phyloP scores from a whole-genome alignment of 2,888 invertebrate species.

The Meganola albula region DNA sequence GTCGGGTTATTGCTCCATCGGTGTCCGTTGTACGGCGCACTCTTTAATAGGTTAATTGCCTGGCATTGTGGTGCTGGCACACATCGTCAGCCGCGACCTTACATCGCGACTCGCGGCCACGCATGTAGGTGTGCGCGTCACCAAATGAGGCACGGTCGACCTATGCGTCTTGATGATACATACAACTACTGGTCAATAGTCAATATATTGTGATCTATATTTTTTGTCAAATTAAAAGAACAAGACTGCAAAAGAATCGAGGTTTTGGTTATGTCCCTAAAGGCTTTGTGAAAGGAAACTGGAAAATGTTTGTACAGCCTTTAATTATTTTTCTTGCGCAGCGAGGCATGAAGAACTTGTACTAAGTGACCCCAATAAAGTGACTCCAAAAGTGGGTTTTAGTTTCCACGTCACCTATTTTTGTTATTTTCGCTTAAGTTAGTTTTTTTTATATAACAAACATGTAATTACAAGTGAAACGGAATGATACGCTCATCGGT shows the following conservation, averaged over 20 bases:
- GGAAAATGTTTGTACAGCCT: constrained; percentile 29
- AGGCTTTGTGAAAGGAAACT: constrained; percentile 23
- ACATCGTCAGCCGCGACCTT: constrained; percentile 70
- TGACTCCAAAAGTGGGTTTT: constrained; percentile 27
- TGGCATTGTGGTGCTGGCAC: constrained; percentile 74
- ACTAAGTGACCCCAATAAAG: constrained; percentile 47
- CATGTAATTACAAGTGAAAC: constrained; percentile 44
- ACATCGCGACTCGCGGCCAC: constrained; percentile 68
- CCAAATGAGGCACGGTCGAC: constrained; percentile 48
- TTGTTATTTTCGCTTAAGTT: too few relatives aligned
- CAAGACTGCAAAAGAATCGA: too few relatives aligned
- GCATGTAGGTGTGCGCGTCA: constrained; percentile 60
- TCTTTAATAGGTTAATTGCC: constrained; percentile 75
- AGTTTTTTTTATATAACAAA: too few relatives aligned
- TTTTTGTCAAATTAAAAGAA: too few relatives aligned
- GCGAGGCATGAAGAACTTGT: constrained; percentile 44
- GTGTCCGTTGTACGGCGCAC: constrained; percentile 54
- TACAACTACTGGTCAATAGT: too few relatives aligned
- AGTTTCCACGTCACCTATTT: constrained; percentile 16
- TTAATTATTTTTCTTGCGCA: constrained; percentile 36
- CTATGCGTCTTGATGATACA: constrained; percentile 25
- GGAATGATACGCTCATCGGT: constrained; percentile 46
- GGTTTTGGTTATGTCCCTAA: too few relatives aligned
- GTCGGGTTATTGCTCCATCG: constrained; percentile 61
- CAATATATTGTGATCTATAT: too few relatives aligned